A percentile compares a stretch with the other conserved stretches of the same genome.
These are phyloP conservation scores for Ptychoptera albimana DNA, from an alignment of 2,888 invertebrate genomes.

Conservation along the genomic window DNA sequence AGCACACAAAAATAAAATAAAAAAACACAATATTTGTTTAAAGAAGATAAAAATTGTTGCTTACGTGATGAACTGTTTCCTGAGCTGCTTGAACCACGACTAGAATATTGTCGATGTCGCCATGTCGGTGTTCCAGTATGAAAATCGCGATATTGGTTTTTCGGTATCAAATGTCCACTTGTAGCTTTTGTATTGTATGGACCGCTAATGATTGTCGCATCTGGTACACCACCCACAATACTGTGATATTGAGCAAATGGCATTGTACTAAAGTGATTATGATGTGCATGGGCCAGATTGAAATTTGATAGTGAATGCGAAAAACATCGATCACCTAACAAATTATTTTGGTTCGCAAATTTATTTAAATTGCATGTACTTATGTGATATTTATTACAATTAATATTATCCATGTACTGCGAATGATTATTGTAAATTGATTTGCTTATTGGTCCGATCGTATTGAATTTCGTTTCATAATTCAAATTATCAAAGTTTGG, in stretches of 20 bases:
- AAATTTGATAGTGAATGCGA: slow-evolving; percentile 29
- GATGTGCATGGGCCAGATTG: slow-evolving; percentile 18
- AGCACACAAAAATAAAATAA: too few species aligned
- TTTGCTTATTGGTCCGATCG: slow-evolving; percentile 28
- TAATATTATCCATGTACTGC: background rate
- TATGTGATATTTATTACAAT: background rate
- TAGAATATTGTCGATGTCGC: slow-evolving; percentile 31
- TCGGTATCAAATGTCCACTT: slow-evolving; percentile 20
- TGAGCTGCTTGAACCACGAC: slow-evolving; percentile 29
- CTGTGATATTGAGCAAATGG: slow-evolving; percentile 14
- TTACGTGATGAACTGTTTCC: slow-evolving; percentile 30
- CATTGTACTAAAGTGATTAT: slow-evolving; percentile 9
- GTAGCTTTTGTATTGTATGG: slow-evolving; percentile 19
- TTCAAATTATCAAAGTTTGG: slow-evolving; percentile 11
- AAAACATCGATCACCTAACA: slow-evolving; percentile 21
- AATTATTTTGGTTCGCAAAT: slow-evolving; percentile 7
- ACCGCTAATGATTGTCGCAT: slow-evolving; percentile 8
- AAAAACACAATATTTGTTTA: too few species aligned
- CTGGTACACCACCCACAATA: slow-evolving; percentile 5
- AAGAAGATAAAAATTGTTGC: slow-evolving; percentile 11
- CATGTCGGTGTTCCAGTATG: slow-evolving; percentile 26
- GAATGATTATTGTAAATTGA: slow-evolving; percentile 15
- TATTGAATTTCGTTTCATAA: slow-evolving; percentile 22
- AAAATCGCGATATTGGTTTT: background rate
- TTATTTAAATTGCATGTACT: slow-evolving; percentile 12